Conservation (phyloP, 2,113 vertebrate species). For the Anolis carolinensis region DNA sequence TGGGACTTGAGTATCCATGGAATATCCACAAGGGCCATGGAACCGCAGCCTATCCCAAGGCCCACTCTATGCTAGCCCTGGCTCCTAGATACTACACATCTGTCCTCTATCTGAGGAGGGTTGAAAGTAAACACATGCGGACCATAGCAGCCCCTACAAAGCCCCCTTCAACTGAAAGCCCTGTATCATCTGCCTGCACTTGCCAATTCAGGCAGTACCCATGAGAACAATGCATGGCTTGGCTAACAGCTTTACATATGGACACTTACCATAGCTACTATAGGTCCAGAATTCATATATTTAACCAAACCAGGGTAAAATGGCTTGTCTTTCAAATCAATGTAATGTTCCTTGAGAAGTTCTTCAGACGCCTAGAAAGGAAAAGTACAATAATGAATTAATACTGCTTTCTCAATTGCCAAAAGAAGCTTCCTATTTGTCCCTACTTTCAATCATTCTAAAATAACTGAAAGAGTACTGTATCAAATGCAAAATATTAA, state of each 20-base stretch:
- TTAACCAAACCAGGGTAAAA: conserved; percentile 84
- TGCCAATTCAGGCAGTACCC: background rate
- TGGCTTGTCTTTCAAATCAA: conserved; percentile 81
- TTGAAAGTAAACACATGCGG: background rate
- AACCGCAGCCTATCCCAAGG: too few relatives aligned
- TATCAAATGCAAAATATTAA: background rate
- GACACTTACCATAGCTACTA: conserved; percentile 86
- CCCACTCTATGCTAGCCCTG: background rate
- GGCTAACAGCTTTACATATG: background rate
- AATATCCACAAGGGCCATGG: too few relatives aligned
- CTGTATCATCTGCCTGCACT: background rate
- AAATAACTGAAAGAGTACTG: background rate
- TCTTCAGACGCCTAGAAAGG: conserved; percentile 75
- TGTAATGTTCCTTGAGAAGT: conserved; percentile 82
- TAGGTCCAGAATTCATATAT: conserved; percentile 87
- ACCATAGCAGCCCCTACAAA: background rate
- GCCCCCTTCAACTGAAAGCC: background rate
- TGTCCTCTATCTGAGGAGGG: background rate
- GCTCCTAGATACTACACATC: background rate
- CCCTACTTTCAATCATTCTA: background rate
- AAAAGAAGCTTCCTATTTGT: background rate
- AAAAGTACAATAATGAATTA: background rate
- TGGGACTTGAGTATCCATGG: too few relatives aligned
- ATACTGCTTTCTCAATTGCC: background rate
- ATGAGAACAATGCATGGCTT: background rate